Evolutionary conservation across 2,888 invertebrate genomes (phyloP), one percentile per base, ranked within the genome.

Genomic region (Epinotia nisella): DNA sequence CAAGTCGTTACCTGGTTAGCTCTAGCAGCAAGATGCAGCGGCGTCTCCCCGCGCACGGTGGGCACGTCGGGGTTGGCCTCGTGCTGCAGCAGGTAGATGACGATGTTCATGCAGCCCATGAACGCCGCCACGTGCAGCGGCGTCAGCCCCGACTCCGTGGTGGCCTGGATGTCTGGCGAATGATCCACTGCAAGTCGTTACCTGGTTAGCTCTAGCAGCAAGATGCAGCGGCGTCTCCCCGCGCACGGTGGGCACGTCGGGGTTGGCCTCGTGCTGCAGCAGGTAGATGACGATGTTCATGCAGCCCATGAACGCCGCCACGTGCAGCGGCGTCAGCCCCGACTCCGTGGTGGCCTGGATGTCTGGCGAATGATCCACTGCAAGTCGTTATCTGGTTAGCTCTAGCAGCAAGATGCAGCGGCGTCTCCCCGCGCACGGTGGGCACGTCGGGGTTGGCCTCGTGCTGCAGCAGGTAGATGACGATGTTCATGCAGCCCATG

Each of bases 31-130:
- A 99, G 95, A 94, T 99, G 99, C 76, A 99, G 94, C 3, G 99
- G 99, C 0, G 99, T 99, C 93, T 99, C 99, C 39, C 99, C 99
- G 66, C 99, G 95, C 15, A 99, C 98, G 0, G 99, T 99, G 45
- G 98, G 98, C 78, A 98, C 98, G 92, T 99, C 99, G 74, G 99
- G 98, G 91, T 98, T 98, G 77, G 99, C 99, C 83, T 99, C 99
- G 87, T 99, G 98, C 94, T 99, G 99, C 78, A 99, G 95, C 83
- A 99, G 95, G 91, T 98, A 99, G 83, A 99, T 98, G 75, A 99
- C 99, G 85, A 99, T 99, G 92, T 99, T 99, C 98, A 99, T 99
- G 93, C 99, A 99, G 71, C 99, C 99, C 99, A 99, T 99, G 94
- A 99, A 99, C 76, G 99, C 97, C 19, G 99, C 99, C 75, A 99